phyloP scores from a whole-genome alignment of 2,113 vertebrate species.

The Otocyon megalotis region DNA sequence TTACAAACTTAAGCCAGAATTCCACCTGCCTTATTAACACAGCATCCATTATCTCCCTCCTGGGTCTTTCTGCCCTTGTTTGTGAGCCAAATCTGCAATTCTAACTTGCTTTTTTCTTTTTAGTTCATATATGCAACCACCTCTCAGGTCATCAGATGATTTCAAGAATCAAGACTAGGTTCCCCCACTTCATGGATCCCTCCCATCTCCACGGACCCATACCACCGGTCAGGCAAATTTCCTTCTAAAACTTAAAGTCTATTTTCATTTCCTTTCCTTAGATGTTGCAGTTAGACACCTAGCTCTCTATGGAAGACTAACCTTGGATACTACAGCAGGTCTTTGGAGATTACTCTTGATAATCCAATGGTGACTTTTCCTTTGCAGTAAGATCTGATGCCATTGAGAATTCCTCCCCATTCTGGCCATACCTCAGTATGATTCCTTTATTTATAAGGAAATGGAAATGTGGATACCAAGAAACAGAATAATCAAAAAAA shows the following conservation, averaged over 20 bases:
- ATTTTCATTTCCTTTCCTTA: background rate
- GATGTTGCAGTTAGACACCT: background rate
- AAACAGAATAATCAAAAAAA: background rate
- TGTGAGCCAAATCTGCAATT: background rate
- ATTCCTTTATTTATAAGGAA: background rate
- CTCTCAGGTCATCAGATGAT: background rate
- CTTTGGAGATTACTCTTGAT: background rate
- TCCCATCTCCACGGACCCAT: background rate
- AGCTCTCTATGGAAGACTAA: background rate
- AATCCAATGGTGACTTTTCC: background rate
- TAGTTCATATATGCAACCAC: background rate
- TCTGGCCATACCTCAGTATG: background rate
- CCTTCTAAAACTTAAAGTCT: background rate
- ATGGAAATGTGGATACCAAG: background rate
- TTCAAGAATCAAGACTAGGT: background rate
- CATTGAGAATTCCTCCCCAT: background rate
- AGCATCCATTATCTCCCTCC: background rate
- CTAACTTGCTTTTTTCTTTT: background rate
- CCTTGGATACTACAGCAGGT: background rate
- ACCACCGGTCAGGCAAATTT: background rate
- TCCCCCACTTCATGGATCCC: background rate
- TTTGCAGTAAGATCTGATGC: slow-evolving; percentile 19
- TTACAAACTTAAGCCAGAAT: background rate
- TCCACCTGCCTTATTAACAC: background rate
- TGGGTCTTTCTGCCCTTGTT: background rate